Base-by-base conservation (phyloP, 2,888 invertebrate genomes). In the Leucophenga montana region DNA sequence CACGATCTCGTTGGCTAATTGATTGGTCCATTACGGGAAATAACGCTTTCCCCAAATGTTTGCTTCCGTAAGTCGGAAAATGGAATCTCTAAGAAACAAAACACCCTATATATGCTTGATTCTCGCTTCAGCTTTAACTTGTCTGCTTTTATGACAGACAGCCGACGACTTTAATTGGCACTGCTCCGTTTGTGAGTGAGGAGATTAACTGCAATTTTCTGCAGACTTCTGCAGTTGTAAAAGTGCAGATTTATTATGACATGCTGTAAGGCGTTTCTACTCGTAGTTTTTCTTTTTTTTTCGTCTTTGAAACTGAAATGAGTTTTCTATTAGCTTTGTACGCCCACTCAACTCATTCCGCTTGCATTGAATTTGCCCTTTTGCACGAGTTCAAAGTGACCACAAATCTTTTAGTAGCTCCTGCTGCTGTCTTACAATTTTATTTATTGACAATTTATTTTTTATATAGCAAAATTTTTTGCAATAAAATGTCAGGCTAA, bases 391-490 rank as follows among this genome's bases (percentile, higher is more conserved):
- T 61, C 57, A 56, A 44, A 57, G 46, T 44, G 27, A 18, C 46
- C 31, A 67, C 57, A 56, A 67, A 57, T 70, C 59, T 57, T 46
- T 54, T 27, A 20, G 50, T n/a, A 27, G 31, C 61, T 48, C 22
- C 9, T 57, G 22, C 20, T 14, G 31, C 31, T 6, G 44, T 61
- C 48, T 22, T 67, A 53, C 33, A 13, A 54, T 73, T 71, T 80
- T 77, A 80, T 79, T 78, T 80, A 80, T 79, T 74, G 80, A 74
- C 76, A 73, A 82, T 82, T 78, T 82, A 80, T 82, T 81, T 39
- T 39, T 81, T 78, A 79, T 81, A 78, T 69, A 69, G 57, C 67
- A 73, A 72, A 75, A 11, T 39, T 39, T 39, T 46, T 64, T 64
- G 64, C 64, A 61, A 61, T 61, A 76, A 67, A 44, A 20, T n/a